A percentile compares a stretch with the other conserved stretches of the same genome.
These are phyloP conservation scores for Rhea americana DNA, from an alignment of 2,113 vertebrate genomes.

Conservation along the genomic window DNA sequence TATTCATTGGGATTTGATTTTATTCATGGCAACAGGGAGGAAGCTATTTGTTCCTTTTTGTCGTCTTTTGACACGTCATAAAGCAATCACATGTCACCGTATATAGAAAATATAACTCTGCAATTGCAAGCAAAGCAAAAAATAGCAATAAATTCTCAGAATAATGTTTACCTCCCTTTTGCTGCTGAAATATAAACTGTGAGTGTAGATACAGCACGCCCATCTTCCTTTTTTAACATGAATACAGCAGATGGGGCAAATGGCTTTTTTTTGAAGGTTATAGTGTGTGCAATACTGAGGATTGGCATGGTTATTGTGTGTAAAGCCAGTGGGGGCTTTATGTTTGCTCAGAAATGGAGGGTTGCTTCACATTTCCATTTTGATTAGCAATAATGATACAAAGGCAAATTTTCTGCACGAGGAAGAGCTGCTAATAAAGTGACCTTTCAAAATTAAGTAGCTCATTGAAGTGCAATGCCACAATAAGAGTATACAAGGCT, in stretches of 20 bases:
- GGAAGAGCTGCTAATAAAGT: slow-evolving; percentile 68
- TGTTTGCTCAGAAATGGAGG: slow-evolving; percentile 44
- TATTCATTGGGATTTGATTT: slow-evolving; percentile 61
- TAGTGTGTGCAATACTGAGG: slow-evolving; percentile 4
- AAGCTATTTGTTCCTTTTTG: slow-evolving; percentile 34
- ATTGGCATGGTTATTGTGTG: slow-evolving; percentile 64
- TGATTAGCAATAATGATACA: slow-evolving; percentile 65
- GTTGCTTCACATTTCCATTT: slow-evolving; percentile 67
- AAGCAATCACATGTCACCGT: background rate
- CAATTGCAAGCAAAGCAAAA: background rate
- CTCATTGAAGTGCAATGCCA: slow-evolving; percentile 44
- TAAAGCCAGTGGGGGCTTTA: slow-evolving; percentile 58
- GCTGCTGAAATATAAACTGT: background rate
- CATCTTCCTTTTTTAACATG: slow-evolving; percentile 43
- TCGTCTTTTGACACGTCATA: background rate
- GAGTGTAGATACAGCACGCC: slow-evolving; percentile 31
- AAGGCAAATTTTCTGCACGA: slow-evolving; percentile 52
- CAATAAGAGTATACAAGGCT: slow-evolving; percentile 19
- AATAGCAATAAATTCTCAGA: background rate
- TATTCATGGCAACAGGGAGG: slow-evolving; percentile 36
- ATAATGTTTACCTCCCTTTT: background rate
- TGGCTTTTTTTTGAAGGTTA: slow-evolving; percentile 59
- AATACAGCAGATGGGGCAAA: slow-evolving; percentile 62
- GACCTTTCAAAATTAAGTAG: slow-evolving; percentile 66
- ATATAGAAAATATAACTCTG: background rate